These are phyloP conservation scores for Tiphia femorata DNA, from an alignment of 2,888 invertebrate genomes.

Conservation along the genomic window DNA sequence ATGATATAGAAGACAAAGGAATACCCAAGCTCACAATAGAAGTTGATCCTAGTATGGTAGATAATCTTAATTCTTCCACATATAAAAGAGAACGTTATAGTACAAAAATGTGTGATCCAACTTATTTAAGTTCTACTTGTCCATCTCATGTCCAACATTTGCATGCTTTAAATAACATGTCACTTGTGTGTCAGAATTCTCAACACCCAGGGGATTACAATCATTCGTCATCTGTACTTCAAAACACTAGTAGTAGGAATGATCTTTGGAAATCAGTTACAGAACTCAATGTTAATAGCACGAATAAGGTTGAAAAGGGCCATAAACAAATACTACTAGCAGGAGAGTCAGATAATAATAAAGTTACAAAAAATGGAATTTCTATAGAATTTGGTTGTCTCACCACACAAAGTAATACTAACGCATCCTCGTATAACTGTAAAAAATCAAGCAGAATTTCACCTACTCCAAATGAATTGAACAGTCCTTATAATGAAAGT, in stretches of 20 bases:
- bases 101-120: slow-evolving; percentile 52
- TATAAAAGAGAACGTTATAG: slow-evolving; percentile 43
- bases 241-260: slow-evolving; percentile 13
- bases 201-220: slow-evolving; percentile 26
- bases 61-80: slow-evolving; percentile 33
- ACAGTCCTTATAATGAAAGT: slow-evolving; percentile 30
- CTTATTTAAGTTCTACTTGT: slow-evolving; percentile 42
- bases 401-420: too few relatives aligned
- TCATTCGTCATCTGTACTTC: slow-evolving; percentile 15
- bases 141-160: slow-evolving; percentile 32
- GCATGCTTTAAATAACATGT: slow-evolving; percentile 18
- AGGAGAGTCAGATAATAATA: slow-evolving; percentile 25
- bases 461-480: slow-evolving; percentile 6
- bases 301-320: slow-evolving; percentile 25
- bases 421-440: too few relatives aligned
- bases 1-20: slow-evolving; percentile 28
- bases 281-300: too few relatives aligned
- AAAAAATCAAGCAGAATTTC: too few relatives aligned
- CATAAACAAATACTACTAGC: slow-evolving; percentile 10
- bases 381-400: slow-evolving; percentile 44
- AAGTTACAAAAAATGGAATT: slow-evolving; percentile 17
- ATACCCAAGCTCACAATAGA: slow-evolving; percentile 36
- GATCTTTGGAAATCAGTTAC: too few relatives aligned
- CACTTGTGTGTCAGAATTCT: slow-evolving; percentile 20
- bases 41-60: slow-evolving; percentile 30